Conservation (phyloP, 2,113 vertebrate genomes). For the Xenopus tropicalis region UCB_Xtro_10.0 CM004452.2:35338501-35339000, state of each 20-base stretch:
- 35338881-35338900: too few relatives aligned
- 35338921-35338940: too few relatives aligned
- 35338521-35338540: background rate
- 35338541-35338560: slow-evolving; percentile 7
- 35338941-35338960: too few relatives aligned
- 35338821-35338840: too few relatives aligned
- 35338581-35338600: slow-evolving; percentile 9
- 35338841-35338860: too few relatives aligned
- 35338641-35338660: background rate
- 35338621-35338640: background rate
- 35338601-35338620: slow-evolving; percentile 13
- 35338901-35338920: too few relatives aligned
- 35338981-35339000: too few relatives aligned
- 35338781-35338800: slow-evolving; percentile 4
- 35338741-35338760: slow-evolving; percentile 12
- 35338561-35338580: background rate
- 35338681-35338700: slow-evolving; percentile 3
- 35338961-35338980: too few relatives aligned
- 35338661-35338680: background rate
- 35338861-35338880: too few relatives aligned
- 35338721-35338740: slow-evolving; percentile 2
- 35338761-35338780: background rate
- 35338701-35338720: slow-evolving; percentile 20
- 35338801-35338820: background rate
- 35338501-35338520: background rate